Percentiles rank a stretch among this genome's conserved stretches.
Conservation (phyloP, 2,888 invertebrate species). For the Brachyptera putata region DNA sequence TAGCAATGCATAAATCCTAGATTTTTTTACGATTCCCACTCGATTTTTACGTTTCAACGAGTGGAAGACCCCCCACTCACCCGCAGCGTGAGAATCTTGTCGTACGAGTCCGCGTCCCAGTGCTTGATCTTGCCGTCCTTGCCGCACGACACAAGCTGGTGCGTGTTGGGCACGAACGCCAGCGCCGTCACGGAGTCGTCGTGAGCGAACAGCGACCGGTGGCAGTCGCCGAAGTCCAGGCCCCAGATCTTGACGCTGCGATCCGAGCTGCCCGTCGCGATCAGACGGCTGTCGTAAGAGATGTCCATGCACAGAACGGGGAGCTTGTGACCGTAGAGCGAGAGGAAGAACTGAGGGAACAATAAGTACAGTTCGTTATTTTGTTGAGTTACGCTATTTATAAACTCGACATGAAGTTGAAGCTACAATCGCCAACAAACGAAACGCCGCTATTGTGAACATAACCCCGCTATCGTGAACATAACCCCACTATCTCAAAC, state of each 20-base stretch:
- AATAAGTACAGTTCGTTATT: too few relatives aligned
- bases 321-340: slow-evolving; percentile 93
- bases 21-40: too few relatives aligned
- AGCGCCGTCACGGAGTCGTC: slow-evolving; percentile 90
- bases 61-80: slow-evolving; percentile 56
- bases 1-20: too few relatives aligned
- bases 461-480: too few relatives aligned
- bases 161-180: slow-evolving; percentile 85
- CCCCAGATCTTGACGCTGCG: slow-evolving; percentile 94
- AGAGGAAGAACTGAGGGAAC: slow-evolving; percentile 72
- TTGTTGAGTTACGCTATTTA: too few relatives aligned
- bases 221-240: slow-evolving; percentile 97
- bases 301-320: slow-evolving; percentile 93
- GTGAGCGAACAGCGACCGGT: slow-evolving; percentile 91
- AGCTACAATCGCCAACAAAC: too few relatives aligned
- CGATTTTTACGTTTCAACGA: too few relatives aligned
- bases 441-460: too few relatives aligned
- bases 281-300: slow-evolving; percentile 77
- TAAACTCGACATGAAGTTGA: too few relatives aligned
- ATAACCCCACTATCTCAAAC: too few relatives aligned
- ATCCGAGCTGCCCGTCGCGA: slow-evolving; percentile 94
- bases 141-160: slow-evolving; percentile 88
- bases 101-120: slow-evolving; percentile 93
- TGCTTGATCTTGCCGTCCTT: slow-evolving; percentile 93
- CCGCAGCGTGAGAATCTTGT: slow-evolving; percentile 82